A percentile compares a stretch with the other conserved stretches of the same genome.
Evolutionary conservation across 2,113 vertebrate genomes (phyloP).

Genomic region (Tragelaphus imberbis): DNA sequence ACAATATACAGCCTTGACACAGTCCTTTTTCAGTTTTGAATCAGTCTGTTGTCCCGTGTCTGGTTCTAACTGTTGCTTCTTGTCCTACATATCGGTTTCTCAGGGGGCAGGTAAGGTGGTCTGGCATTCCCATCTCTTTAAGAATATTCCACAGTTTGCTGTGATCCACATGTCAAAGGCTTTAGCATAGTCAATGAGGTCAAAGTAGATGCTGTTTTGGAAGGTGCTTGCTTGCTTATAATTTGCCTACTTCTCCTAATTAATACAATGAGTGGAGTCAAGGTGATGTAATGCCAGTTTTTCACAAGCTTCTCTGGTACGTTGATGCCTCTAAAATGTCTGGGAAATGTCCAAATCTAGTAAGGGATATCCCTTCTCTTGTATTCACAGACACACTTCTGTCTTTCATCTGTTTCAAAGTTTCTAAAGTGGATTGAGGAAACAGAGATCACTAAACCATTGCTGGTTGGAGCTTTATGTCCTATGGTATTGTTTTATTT

Average conservation of each 20-base stretch:
- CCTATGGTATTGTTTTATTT: not conserved
- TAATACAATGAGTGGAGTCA: not conserved
- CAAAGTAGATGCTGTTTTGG: not conserved
- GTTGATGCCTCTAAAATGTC: not conserved
- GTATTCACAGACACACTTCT: not conserved
- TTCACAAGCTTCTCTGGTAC: not conserved
- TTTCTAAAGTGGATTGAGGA: not conserved
- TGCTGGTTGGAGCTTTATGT: not conserved
- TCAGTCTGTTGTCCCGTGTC: not conserved
- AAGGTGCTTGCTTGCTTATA: not conserved
- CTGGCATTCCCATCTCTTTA: not conserved
- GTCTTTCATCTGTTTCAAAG: not conserved
- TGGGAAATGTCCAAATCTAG: not conserved
- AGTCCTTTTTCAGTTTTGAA: not conserved
- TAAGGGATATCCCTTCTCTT: not conserved
- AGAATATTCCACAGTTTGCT: not conserved
- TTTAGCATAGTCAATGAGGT: not conserved
- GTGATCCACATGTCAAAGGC: not conserved
- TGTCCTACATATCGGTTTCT: not conserved
- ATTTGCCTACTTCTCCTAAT: not conserved
- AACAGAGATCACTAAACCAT: not conserved
- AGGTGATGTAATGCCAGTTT: not conserved
- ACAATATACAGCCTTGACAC: not conserved
- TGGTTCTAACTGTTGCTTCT: not conserved
- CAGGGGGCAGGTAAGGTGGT: not conserved